phyloP scores from a whole-genome alignment of 1,140 invertebrate genomes.

The Geopemphigus sp. region DNA sequence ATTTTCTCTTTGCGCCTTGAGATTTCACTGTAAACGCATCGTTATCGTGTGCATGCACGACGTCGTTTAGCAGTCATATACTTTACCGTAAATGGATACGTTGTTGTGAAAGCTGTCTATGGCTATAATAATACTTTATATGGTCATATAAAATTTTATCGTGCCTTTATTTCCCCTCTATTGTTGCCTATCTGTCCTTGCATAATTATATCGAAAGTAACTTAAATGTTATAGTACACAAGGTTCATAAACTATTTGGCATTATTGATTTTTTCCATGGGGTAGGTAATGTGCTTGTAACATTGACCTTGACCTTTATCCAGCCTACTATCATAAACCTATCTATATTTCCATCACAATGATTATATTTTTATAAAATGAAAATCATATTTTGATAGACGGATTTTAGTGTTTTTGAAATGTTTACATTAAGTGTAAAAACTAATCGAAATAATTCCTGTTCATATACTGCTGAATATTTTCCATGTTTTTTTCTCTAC shows the following conservation, averaged over 20 bases:
- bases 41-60: neutral
- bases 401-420: too few species aligned
- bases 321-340: neutral
- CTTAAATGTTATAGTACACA: neutral
- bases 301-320: constrained; percentile 44
- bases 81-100: constrained; percentile 1
- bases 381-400: too few species aligned
- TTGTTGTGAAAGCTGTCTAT: constrained; percentile 14
- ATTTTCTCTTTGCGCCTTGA: neutral
- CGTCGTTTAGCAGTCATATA: neutral
- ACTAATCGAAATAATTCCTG: too few species aligned
- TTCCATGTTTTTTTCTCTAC: too few species aligned
- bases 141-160: too few species aligned
- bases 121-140: constrained; percentile 4
- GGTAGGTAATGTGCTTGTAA: constrained; percentile 4
- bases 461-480: too few species aligned
- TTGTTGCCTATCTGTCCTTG: neutral
- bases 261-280: constrained; percentile 33
- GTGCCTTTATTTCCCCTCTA: neutral
- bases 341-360: too few species aligned
- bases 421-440: too few species aligned
- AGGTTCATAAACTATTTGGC: too few species aligned
- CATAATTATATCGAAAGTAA: neutral
- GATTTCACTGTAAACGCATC: neutral
- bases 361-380: too few species aligned